Conservation (phyloP, 2,888 invertebrate genomes). For the Philereme vetulata region DNA sequence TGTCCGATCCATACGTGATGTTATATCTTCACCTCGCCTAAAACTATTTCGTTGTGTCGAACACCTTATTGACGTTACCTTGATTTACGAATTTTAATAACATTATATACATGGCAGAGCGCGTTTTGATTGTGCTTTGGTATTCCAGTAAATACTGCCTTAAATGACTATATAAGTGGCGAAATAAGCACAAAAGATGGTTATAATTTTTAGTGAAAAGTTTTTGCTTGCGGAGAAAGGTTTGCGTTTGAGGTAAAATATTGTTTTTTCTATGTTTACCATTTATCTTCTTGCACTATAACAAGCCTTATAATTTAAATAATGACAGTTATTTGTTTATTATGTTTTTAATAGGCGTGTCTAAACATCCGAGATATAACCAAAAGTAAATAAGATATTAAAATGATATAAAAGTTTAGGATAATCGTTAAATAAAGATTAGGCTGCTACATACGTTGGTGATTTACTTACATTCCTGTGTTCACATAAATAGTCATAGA, state of each 20-base stretch:
- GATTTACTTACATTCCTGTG: slow-evolving; percentile 72
- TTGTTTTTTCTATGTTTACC: no score
- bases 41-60: slow-evolving; percentile 71
- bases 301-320: not conserved
- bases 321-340: slow-evolving; percentile 12
- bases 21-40: slow-evolving; percentile 65
- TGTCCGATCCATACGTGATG: slow-evolving; percentile 60
- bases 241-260: no score
- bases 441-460: slow-evolving; percentile 58
- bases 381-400: slow-evolving; percentile 77
- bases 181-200: no score
- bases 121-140: slow-evolving; percentile 23
- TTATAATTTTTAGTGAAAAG: no score
- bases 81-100: slow-evolving; percentile 80
- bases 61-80: slow-evolving; percentile 78
- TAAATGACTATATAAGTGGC: no score
- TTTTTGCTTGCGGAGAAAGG: no score
- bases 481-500: slow-evolving; percentile 65
- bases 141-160: slow-evolving; percentile 18
- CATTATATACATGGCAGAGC: slow-evolving; percentile 70
- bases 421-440: slow-evolving; percentile 78
- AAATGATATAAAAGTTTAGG: slow-evolving; percentile 79
- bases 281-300: no score
- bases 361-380: slow-evolving; percentile 48
- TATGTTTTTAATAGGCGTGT: not conserved